Evolutionary conservation across 2,113 vertebrate species (phyloP), one percentile per base, ranked within the genome.

Genomic region (Ginglymostoma cirratum): DNA sequence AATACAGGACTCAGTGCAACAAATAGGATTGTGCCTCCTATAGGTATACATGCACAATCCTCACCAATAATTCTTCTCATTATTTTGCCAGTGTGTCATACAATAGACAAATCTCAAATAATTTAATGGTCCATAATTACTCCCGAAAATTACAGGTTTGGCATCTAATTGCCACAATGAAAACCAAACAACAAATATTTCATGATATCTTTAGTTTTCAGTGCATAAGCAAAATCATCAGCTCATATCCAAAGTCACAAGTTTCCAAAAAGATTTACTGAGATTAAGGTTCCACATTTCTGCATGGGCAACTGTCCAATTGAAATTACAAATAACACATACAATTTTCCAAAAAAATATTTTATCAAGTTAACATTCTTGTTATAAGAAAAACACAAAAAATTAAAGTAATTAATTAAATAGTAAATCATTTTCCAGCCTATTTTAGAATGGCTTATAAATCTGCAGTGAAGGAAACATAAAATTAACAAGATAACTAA

Each of bases 401-500:
- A 96, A 97, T 96, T 97, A 97, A 96, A 97, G 96, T 97, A 97
- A 96, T 96, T 96, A 96, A 76, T 97, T 97, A 97, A 97, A 96
- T 78, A 66, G 96, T 69, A 95, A 97, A 97, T 97, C 96, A 97
- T 97, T 96, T 95, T 96, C 94, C 61, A 96, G 96, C 96, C 67
- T 96, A 61, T 61, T 89, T 89, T 55, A 61, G 90, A 96, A 97
- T 96, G 97, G 97, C 67, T 96, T 96, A 97, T 97, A 97, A 96
- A 97, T 85, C 96, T 97, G 97, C 97, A 97, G 97, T 96, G 96
- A 96, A 96, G 96, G 69, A 69, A 97, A 96, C 65, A 98, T 98
- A 98, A 98, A 98, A 97, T 98, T 98, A 98, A 97, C 96, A 97
- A 97, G 96, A 97, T 98, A 98, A 97, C 97, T 97, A 97, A 97